Percentiles rank a stretch among this genome's conserved stretches.
These are phyloP conservation scores for Acipenser transmontanus DNA, from an alignment of 2,797 vertebrate species.

Conservation along the genomic window DNA sequence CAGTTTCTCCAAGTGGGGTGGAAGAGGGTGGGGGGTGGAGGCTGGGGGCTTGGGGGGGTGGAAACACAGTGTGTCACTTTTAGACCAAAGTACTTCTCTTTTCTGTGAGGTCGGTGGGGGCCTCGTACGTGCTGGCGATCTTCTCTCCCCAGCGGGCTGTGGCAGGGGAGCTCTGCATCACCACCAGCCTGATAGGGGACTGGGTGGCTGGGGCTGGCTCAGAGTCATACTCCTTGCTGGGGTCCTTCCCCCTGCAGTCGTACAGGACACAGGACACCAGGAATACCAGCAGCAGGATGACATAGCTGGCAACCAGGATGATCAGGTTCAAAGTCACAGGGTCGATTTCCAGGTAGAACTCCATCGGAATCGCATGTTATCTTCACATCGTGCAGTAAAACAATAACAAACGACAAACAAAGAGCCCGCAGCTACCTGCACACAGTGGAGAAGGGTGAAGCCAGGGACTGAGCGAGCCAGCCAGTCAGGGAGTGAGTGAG, in stretches of 20 bases:
- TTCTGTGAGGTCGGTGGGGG: constrained; percentile 46
- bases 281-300: constrained; percentile 90
- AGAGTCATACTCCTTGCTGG: constrained; percentile 79
- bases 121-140: constrained; percentile 42
- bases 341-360: constrained; percentile 93
- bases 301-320: constrained; percentile 88
- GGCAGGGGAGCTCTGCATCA: constrained; percentile 73
- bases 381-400: constrained; percentile 40
- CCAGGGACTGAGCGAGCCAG: constrained; percentile 23
- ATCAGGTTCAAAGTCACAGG: constrained; percentile 93
- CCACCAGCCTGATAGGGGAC: constrained; percentile 75
- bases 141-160: constrained; percentile 59
- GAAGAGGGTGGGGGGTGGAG: background rate
- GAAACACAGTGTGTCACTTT: constrained; percentile 22
- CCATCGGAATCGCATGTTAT: constrained; percentile 60
- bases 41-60: too few relatives aligned
- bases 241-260: constrained; percentile 92
- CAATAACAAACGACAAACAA: constrained; percentile 13
- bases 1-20: background rate
- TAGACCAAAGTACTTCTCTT: constrained; percentile 85
- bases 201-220: constrained; percentile 63
- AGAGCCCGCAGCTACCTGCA: constrained; percentile 14
- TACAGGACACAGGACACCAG: constrained; percentile 92
- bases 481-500: constrained; percentile 26
- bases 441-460: constrained; percentile 2